These are phyloP conservation scores for Stegastes partitus DNA, from an alignment of 2,113 vertebrate species.

Conservation along the genomic window DNA sequence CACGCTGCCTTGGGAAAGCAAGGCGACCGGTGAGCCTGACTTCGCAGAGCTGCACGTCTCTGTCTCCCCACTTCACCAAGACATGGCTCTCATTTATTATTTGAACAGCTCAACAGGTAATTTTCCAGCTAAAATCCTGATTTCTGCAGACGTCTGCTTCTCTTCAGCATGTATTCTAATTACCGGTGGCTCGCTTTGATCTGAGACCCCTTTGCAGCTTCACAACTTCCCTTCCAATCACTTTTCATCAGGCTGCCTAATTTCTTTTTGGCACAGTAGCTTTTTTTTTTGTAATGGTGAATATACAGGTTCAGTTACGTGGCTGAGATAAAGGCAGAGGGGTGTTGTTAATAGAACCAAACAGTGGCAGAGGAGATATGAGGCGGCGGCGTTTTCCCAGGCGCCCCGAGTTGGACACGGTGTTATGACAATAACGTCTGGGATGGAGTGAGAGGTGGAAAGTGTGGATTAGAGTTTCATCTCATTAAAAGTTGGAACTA, in stretches of 20 bases:
- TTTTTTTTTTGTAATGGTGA: constrained; percentile 49
- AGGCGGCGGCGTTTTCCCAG: not conserved
- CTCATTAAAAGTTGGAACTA: constrained; percentile 72
- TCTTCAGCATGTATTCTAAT: constrained; percentile 82
- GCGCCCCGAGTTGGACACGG: constrained; percentile 9
- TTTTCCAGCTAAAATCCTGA: constrained; percentile 81
- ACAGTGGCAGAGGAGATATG: constrained; percentile 43
- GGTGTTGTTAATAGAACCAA: constrained; percentile 66
- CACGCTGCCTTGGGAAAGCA: constrained; percentile 70
- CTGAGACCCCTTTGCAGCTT: constrained; percentile 66
- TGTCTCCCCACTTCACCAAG: constrained; percentile 54
- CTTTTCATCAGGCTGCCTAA: constrained; percentile 79
- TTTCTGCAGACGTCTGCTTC: constrained; percentile 66
- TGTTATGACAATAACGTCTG: constrained; percentile 23
- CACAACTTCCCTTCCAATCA: constrained; percentile 70
- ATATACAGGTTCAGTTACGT: constrained; percentile 67
- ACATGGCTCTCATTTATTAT: constrained; percentile 79
- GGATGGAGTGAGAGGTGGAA: constrained; percentile 32
- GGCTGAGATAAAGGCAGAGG: constrained; percentile 59
- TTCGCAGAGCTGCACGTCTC: constrained; percentile 54
- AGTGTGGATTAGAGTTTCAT: constrained; percentile 68
- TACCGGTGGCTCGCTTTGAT: constrained; percentile 81
- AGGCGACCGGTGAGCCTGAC: constrained; percentile 72
- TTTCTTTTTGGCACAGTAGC: constrained; percentile 75
- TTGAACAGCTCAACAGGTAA: constrained; percentile 83